phyloP scores from a whole-genome alignment of 2,888 invertebrate genomes.

The Chalcosyrphus nemorum region DNA sequence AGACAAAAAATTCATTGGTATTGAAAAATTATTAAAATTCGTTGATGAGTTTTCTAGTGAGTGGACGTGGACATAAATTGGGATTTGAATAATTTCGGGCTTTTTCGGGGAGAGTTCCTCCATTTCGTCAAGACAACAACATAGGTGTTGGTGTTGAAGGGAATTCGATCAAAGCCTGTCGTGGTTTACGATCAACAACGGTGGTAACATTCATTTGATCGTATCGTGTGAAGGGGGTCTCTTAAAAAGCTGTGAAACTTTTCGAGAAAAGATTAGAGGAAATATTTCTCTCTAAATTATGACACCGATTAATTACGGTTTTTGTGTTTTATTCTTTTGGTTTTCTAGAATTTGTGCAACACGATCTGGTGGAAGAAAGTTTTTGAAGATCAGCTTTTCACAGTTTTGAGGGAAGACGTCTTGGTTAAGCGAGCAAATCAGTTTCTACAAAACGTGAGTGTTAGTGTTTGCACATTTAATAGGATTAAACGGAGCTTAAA shows the following conservation, averaged over 20 bases:
- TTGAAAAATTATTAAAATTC: slow-evolving; percentile 58
- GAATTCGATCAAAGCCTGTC: slow-evolving; percentile 7
- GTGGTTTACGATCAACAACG: slow-evolving; percentile 6
- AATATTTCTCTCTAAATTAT: not conserved
- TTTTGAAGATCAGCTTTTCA: not conserved
- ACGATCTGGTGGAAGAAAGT: not conserved
- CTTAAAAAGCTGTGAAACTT: not conserved
- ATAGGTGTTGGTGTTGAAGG: not conserved
- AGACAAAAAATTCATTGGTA: slow-evolving; percentile 42
- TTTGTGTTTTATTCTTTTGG: not conserved
- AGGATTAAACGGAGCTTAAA: too few relatives aligned
- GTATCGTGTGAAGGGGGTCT: not conserved
- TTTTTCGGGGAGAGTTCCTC: not conserved
- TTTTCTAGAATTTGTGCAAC: not conserved
- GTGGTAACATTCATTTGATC: not conserved
- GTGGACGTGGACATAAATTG: not conserved
- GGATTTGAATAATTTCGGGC: slow-evolving; percentile 20
- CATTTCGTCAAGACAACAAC: too few relatives aligned
- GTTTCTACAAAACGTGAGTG: too few relatives aligned
- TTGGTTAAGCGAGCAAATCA: too few relatives aligned
- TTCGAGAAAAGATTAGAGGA: not conserved
- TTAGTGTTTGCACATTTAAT: too few relatives aligned
- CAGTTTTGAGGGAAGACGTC: too few relatives aligned
- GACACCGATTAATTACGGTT: not conserved
- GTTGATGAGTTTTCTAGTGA: slow-evolving; percentile 17